These are phyloP conservation scores for Aphaenogaster ashmeadi DNA, from an alignment of 1,140 invertebrate genomes.

Conservation along the genomic window DNA sequence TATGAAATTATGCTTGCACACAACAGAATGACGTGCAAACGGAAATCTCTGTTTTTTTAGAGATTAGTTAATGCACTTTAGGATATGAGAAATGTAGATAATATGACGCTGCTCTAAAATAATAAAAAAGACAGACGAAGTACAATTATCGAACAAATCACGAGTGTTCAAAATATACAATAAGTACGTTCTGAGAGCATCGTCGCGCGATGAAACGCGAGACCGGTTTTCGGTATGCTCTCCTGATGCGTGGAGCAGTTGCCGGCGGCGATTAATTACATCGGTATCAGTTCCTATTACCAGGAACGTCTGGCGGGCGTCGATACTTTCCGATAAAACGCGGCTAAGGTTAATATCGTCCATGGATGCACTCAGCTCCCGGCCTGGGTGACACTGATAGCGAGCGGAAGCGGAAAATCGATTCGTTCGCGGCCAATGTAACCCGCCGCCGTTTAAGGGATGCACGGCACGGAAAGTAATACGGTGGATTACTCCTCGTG, in stretches of 20 bases:
- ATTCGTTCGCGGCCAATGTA: slow-evolving; percentile 76
- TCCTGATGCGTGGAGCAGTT: slow-evolving; percentile 32
- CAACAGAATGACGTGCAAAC: background rate
- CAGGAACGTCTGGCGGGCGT: slow-evolving; percentile 30
- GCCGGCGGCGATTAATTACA: slow-evolving; percentile 45
- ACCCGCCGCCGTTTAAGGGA: slow-evolving; percentile 68
- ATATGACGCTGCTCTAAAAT: background rate
- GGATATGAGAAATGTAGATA: background rate
- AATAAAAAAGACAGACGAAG: background rate
- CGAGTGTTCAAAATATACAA: background rate
- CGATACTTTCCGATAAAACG: slow-evolving; percentile 64
- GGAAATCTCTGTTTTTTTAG: background rate
- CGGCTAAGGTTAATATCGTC: slow-evolving; percentile 65
- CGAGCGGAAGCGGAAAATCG: slow-evolving; percentile 76
- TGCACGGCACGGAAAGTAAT: slow-evolving; percentile 51
- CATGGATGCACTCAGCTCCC: slow-evolving; percentile 52
- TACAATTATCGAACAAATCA: background rate
- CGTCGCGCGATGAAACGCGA: slow-evolving; percentile 21
- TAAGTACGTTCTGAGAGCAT: background rate
- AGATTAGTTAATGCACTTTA: background rate
- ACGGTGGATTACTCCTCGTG: slow-evolving; percentile 50
- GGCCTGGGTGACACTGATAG: slow-evolving; percentile 69
- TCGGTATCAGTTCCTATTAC: slow-evolving; percentile 53
- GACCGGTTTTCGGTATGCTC: slow-evolving; percentile 9
- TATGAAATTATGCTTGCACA: background rate